Evolutionary conservation across 2,888 invertebrate genomes (phyloP).

Genomic region (Stenchaetothrips biformis): DNA sequence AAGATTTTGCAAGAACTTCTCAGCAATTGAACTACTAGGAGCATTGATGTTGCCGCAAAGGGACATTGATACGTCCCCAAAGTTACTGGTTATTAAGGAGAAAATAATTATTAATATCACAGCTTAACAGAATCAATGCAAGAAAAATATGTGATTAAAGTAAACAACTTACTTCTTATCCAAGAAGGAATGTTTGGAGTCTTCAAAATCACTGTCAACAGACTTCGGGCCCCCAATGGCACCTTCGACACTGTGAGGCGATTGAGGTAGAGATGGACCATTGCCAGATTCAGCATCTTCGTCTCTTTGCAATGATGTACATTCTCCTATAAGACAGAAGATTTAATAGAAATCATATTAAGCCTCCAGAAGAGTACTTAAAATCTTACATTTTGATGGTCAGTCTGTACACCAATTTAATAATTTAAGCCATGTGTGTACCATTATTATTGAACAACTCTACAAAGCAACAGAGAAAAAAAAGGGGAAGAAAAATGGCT

Average conservation of each 20-base stretch:
- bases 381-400: background rate
- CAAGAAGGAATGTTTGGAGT: conserved; percentile 43
- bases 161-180: conserved; percentile 48
- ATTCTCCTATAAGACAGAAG: conserved; percentile 27
- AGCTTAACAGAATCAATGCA: background rate
- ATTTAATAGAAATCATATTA: background rate
- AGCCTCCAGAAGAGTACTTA: background rate
- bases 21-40: conserved; percentile 49
- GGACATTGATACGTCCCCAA: conserved; percentile 66
- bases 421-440: too few species aligned
- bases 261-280: conserved; percentile 91
- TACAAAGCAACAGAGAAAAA: too few species aligned
- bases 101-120: conserved; percentile 26
- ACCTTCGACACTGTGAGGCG: conserved; percentile 83
- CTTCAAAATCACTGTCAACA: conserved; percentile 81
- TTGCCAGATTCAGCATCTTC: conserved; percentile 96
- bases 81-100: conserved; percentile 42
- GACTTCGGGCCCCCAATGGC: conserved; percentile 60
- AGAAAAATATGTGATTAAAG: conserved; percentile 41
- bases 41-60: conserved; percentile 65
- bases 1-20: conserved; percentile 58
- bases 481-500: too few species aligned
- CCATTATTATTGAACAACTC: too few species aligned
- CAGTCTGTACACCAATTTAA: background rate
- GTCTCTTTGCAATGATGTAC: conserved; percentile 51